Evolutionary conservation across 2,888 invertebrate species (phyloP).

Genomic region (Drosophila conformis): DNA sequence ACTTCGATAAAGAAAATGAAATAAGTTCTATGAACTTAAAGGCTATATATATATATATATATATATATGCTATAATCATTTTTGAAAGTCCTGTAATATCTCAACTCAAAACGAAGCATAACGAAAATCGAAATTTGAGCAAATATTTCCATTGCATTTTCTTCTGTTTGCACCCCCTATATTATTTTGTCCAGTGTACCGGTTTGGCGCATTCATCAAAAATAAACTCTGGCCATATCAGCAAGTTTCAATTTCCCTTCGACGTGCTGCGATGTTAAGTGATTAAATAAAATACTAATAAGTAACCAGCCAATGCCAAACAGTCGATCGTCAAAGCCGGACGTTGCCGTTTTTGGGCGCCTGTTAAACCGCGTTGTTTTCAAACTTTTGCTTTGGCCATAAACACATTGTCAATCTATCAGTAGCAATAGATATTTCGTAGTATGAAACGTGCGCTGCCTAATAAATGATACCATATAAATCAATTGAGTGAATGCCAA

Average conservation of each 20-base stretch:
- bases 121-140: neutral
- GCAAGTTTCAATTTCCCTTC: constrained; percentile 33
- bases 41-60: no score
- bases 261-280: constrained; percentile 32
- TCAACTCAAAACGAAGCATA: neutral
- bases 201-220: constrained; percentile 47
- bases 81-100: neutral
- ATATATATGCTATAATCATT: no score
- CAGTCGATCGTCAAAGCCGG: constrained; percentile 48
- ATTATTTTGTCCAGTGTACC: constrained; percentile 8
- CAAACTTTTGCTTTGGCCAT: constrained; percentile 29
- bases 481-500: constrained; percentile 79
- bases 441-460: constrained; percentile 46
- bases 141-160: neutral
- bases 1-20: neutral
- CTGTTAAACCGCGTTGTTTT: constrained; percentile 22
- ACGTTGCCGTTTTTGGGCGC: constrained; percentile 21
- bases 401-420: constrained; percentile 73
- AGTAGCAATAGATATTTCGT: constrained; percentile 31
- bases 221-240: constrained; percentile 50
- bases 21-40: neutral
- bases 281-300: constrained; percentile 33
- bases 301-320: neutral
- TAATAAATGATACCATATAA: constrained; percentile 76
- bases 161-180: neutral